Evolutionary conservation across 2,113 vertebrate species (phyloP).

Genomic region (Neogobius melanostomus): DNA sequence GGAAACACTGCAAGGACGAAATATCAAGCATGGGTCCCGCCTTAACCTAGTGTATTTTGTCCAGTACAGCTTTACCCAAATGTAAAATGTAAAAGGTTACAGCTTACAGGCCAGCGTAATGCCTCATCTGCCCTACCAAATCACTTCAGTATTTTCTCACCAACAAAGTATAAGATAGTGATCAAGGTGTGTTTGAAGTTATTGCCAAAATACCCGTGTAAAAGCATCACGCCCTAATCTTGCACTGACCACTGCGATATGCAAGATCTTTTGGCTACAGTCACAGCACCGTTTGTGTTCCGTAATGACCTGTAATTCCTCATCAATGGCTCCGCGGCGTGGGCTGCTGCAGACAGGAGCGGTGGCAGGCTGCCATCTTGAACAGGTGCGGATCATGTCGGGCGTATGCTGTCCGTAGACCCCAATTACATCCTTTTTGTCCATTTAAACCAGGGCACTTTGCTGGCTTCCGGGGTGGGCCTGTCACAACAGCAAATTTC

Average conservation of each 20-base stretch:
- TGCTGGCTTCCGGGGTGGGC: constrained; percentile 15
- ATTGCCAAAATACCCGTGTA: no score
- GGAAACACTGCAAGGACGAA: no score
- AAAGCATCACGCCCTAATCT: not conserved
- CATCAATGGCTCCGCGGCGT: constrained; percentile 72
- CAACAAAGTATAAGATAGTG: no score
- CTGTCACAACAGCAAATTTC: not conserved
- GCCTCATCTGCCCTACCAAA: no score
- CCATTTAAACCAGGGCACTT: constrained; percentile 50
- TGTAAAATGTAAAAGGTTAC: no score
- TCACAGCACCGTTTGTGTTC: constrained; percentile 74
- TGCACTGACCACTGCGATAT: constrained; percentile 41
- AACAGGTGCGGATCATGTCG: constrained; percentile 72
- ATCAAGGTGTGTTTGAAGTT: no score
- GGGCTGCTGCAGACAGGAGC: constrained; percentile 70
- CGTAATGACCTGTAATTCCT: constrained; percentile 78
- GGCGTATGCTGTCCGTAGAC: constrained; percentile 67
- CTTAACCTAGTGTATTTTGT: no score
- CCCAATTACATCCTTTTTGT: constrained; percentile 63
- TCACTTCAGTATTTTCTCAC: no score
- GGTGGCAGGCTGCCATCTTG: constrained; percentile 71
- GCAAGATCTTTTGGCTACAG: constrained; percentile 51
- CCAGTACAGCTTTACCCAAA: no score
- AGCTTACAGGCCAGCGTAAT: no score
- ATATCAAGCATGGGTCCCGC: no score